Percentiles rank a stretch among this genome's conserved stretches.
Evolutionary conservation across 2,113 vertebrate genomes (phyloP).

Genomic region (Cebidichthys violaceus): DNA sequence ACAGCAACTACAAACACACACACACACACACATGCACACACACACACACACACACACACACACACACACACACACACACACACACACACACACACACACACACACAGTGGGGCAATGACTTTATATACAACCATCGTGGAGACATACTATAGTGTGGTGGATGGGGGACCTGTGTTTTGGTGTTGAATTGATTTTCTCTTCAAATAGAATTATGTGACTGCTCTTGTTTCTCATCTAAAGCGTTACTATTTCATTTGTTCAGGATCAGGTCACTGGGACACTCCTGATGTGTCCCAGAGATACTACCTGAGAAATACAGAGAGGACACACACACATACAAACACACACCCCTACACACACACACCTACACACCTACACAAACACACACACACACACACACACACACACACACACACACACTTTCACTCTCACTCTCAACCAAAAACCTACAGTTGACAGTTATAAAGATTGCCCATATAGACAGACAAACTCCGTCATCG

Average conservation of each 20-base stretch:
- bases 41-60: conserved; percentile 7
- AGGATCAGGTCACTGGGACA: conserved; percentile 60
- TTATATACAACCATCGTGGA: conserved; percentile 33
- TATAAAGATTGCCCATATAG: neutral
- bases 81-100: conserved; percentile 11
- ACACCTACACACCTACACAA: neutral
- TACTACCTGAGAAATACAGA: conserved; percentile 29
- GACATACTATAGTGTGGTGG: conserved; percentile 19
- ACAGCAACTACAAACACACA: conserved; percentile 18
- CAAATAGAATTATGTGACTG: conserved; percentile 65
- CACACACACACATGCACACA: neutral
- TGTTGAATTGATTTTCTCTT: conserved; percentile 74
- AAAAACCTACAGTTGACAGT: neutral
- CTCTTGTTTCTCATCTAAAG: conserved; percentile 61
- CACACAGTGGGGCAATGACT: conserved; percentile 28
- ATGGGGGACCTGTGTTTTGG: conserved; percentile 55
- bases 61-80: neutral
- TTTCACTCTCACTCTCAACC: neutral
- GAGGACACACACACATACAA: neutral
- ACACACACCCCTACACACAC: neutral
- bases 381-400: conserved; percentile 6
- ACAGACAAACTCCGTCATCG: conserved; percentile 2
- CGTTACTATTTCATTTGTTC: conserved; percentile 74
- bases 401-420: neutral
- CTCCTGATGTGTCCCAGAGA: conserved; percentile 38